These are phyloP conservation scores for Menidia menidia DNA, from an alignment of 2,797 vertebrate genomes.

Conservation along the genomic window DNA sequence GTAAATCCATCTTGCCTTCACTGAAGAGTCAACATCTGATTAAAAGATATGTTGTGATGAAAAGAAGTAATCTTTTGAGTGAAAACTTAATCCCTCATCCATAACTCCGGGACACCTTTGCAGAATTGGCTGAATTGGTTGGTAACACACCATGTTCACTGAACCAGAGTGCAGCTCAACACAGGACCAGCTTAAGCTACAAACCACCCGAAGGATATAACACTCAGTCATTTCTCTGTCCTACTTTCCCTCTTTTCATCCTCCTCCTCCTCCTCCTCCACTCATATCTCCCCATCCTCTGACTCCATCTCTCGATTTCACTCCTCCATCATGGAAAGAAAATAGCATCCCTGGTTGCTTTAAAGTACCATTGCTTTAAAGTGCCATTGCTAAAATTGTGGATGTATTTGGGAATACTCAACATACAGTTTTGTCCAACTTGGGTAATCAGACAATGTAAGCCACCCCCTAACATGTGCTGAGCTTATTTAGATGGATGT, in stretches of 20 bases:
- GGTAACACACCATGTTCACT: slow-evolving; percentile 52
- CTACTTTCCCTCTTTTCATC: slow-evolving; percentile 68
- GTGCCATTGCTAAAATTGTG: slow-evolving; percentile 51
- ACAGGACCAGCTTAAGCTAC: slow-evolving; percentile 34
- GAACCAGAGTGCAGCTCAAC: slow-evolving; percentile 53
- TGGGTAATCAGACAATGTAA: slow-evolving; percentile 22
- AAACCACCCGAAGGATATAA: slow-evolving; percentile 58
- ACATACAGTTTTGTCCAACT: slow-evolving; percentile 1
- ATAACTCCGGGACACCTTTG: slow-evolving; percentile 49
- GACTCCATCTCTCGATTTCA: slow-evolving; percentile 52
- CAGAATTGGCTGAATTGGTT: slow-evolving; percentile 63
- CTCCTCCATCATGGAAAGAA: slow-evolving; percentile 44
- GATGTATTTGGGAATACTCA: slow-evolving; percentile 44
- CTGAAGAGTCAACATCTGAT: slow-evolving; percentile 14
- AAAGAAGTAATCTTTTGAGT: slow-evolving; percentile 45
- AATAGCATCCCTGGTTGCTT: slow-evolving; percentile 42
- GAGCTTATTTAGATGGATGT: slow-evolving; percentile 19
- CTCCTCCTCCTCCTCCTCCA: slow-evolving; percentile 39
- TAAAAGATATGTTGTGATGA: slow-evolving; percentile 20
- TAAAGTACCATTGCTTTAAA: slow-evolving; percentile 45
- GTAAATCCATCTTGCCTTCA: slow-evolving; percentile 1
- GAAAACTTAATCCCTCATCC: slow-evolving; percentile 46
- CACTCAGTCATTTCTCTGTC: slow-evolving; percentile 66
- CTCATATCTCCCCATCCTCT: slow-evolving; percentile 53
- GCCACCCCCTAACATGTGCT: slow-evolving; percentile 18